These are phyloP conservation scores for Tragelaphus scriptus DNA, from an alignment of 2,113 vertebrate species.

Conservation along the genomic window DNA sequence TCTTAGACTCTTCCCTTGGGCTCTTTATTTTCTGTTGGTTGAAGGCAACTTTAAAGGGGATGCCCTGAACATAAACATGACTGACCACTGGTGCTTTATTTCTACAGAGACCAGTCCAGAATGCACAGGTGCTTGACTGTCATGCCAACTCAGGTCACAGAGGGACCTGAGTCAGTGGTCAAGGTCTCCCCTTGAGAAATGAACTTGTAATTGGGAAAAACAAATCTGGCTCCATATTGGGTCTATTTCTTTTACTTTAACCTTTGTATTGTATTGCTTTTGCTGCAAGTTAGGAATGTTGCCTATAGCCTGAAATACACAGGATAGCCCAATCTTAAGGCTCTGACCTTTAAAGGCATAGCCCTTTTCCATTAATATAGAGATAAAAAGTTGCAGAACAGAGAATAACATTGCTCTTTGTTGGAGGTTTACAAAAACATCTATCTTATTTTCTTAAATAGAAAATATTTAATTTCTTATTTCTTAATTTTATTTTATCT, in stretches of 20 bases:
- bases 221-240: neutral
- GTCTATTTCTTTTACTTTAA: neutral
- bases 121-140: neutral
- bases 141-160: neutral
- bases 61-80: neutral
- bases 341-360: neutral
- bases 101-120: neutral
- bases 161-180: too few species aligned
- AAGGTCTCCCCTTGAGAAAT: neutral
- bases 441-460: neutral
- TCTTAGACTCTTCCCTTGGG: neutral
- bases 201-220: neutral
- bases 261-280: neutral
- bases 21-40: too few species aligned
- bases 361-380: neutral
- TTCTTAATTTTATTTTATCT: neutral
- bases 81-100: fast-evolving
- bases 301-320: neutral
- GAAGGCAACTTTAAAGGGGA: neutral
- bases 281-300: neutral
- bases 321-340: neutral
- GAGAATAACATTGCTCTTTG: neutral
- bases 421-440: neutral
- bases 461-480: neutral
- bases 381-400: neutral